Conservation (phyloP, 1,140 invertebrate genomes). For the Hirudo medicinalis region DNA sequence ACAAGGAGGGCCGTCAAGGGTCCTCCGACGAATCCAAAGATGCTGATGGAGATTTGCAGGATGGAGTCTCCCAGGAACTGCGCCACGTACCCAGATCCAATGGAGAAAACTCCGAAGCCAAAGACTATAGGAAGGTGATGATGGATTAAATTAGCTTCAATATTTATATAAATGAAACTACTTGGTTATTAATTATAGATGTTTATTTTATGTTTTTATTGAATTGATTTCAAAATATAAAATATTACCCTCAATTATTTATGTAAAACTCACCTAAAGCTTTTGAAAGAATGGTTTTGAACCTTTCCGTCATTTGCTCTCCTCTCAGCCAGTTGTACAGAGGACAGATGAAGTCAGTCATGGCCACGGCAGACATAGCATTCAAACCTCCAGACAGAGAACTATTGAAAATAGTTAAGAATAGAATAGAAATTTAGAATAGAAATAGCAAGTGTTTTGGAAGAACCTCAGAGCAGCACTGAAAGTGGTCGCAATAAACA, state of each 20-base stretch:
- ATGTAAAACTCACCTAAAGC: too few relatives aligned
- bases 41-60: slow-evolving; percentile 32
- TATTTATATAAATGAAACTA: too few relatives aligned
- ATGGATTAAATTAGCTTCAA: too few relatives aligned
- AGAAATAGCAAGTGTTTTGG: not conserved
- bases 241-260: too few relatives aligned
- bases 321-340: slow-evolving; percentile 2
- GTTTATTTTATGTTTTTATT: too few relatives aligned
- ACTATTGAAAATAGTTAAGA: not conserved
- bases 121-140: slow-evolving; percentile 23
- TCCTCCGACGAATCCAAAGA: slow-evolving; percentile 36
- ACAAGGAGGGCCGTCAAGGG: slow-evolving; percentile 31
- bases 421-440: too few relatives aligned
- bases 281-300: too few relatives aligned
- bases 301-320: too few relatives aligned
- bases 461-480: slow-evolving; percentile 53
- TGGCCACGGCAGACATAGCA: slow-evolving; percentile 71
- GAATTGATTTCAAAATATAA: too few relatives aligned
- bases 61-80: slow-evolving; percentile 28
- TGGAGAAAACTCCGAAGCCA: slow-evolving; percentile 30
- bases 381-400: slow-evolving; percentile 42
- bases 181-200: too few relatives aligned
- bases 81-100: slow-evolving; percentile 31
- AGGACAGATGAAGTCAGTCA: slow-evolving; percentile 66
- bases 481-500: slow-evolving; percentile 77